Percentiles rank a stretch among this genome's conserved stretches.
Evolutionary conservation across 2,888 invertebrate species (phyloP).

Genomic region (Chaetogeoica ovagalla): DNA sequence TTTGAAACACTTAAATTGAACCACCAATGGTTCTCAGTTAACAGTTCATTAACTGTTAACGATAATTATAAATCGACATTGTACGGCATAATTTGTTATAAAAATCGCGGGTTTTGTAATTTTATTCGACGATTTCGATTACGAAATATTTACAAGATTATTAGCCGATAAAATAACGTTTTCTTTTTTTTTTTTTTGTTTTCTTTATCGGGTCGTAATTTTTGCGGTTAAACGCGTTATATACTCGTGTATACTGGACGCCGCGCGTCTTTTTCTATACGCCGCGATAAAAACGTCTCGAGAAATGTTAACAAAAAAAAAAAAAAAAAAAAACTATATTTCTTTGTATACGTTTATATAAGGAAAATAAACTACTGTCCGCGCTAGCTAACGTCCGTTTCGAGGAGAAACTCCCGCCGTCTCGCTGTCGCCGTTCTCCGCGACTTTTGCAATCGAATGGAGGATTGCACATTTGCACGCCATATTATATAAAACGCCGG

Average conservation of each 20-base stretch:
- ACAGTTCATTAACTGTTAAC: no score
- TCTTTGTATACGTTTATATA: constrained; percentile 6
- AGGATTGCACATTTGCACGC: background rate
- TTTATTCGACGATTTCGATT: background rate
- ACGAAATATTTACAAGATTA: no score
- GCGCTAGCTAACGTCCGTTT: constrained; percentile 20
- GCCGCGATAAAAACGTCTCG: constrained; percentile 21
- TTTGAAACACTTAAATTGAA: no score
- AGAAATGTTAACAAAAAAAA: background rate
- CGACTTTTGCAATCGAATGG: background rate
- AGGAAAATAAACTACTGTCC: constrained; percentile 6
- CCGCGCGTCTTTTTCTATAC: background rate
- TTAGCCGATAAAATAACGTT: no score
- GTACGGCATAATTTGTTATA: background rate
- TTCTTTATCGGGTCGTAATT: no score
- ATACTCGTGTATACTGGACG: background rate
- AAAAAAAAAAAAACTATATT: background rate
- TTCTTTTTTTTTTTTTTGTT: background rate
- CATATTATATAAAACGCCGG: constrained; percentile 14
- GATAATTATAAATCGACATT: no score
- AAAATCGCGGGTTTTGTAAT: background rate
- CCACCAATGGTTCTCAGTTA: no score
- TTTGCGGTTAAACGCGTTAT: background rate
- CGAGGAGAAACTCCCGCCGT: constrained; percentile 32
- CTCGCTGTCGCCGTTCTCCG: background rate